Evolutionary conservation across 2,888 invertebrate genomes (phyloP).

Genomic region (Apamea monoglypha): DNA sequence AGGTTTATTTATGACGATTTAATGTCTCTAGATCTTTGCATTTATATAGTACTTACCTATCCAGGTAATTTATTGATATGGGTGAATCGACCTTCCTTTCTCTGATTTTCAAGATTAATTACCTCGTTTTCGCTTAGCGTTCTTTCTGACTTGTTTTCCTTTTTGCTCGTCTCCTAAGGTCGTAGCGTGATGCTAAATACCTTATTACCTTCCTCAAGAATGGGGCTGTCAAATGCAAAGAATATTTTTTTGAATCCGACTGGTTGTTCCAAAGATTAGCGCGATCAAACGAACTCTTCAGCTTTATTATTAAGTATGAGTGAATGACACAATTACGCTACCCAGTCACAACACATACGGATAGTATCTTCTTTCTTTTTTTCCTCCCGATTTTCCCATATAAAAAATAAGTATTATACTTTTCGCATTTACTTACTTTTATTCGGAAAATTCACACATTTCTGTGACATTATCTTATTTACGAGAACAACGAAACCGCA

Average conservation of each 20-base stretch:
- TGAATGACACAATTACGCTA: not conserved
- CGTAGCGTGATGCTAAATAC: no score
- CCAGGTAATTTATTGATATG: not conserved
- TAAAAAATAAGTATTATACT: conserved; percentile 3
- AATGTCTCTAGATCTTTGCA: not conserved
- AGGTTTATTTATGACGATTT: conserved; percentile 23
- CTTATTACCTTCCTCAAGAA: no score
- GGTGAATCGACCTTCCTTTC: not conserved
- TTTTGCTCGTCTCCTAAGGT: no score
- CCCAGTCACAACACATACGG: not conserved
- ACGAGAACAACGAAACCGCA: conserved; percentile 27
- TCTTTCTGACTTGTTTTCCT: no score
- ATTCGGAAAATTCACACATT: conserved; percentile 29
- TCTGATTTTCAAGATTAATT: not conserved
- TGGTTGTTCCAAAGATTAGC: no score
- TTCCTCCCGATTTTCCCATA: not conserved
- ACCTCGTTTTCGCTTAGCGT: no score
- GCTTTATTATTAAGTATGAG: no score
- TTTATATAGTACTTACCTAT: not conserved
- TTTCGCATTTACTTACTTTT: conserved; percentile 12
- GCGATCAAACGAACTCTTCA: no score
- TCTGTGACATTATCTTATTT: conserved; percentile 47
- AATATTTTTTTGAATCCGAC: no score
- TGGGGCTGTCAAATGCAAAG: no score
- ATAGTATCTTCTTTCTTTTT: not conserved